Conservation (phyloP, 2,888 invertebrate genomes). For the Pterostichus madidus region DNA sequence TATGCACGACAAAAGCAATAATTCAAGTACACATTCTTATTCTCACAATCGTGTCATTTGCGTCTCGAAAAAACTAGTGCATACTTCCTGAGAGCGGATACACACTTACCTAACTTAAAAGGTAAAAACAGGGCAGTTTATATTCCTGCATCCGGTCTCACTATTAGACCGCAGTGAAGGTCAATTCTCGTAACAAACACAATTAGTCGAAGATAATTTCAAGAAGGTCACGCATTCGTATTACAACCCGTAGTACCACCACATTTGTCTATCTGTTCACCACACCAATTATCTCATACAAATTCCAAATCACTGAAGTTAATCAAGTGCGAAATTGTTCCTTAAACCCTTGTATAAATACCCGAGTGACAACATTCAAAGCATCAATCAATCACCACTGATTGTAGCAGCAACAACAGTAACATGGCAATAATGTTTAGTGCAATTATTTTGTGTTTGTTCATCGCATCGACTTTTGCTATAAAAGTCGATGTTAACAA, state of each 20-base stretch:
- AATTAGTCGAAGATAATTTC: constrained; percentile 46
- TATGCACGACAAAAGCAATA: constrained; percentile 41
- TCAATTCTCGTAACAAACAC: constrained; percentile 52
- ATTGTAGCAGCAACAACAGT: constrained; percentile 34
- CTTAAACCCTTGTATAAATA: constrained; percentile 61
- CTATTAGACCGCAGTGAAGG: constrained; percentile 61
- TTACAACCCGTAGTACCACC: constrained; percentile 32
- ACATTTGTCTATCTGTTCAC: neutral
- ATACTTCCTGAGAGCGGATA: constrained; percentile 59
- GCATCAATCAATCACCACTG: constrained; percentile 53
- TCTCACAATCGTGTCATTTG: constrained; percentile 28
- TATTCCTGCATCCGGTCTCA: constrained; percentile 53
- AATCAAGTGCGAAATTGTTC: constrained; percentile 60
- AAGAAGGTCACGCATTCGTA: constrained; percentile 46
- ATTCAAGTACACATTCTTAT: constrained; percentile 44
- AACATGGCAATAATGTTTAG: constrained; percentile 25
- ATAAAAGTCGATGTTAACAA: constrained; percentile 11
- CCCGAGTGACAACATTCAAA: constrained; percentile 4
- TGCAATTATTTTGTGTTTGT: constrained; percentile 34
- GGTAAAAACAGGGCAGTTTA: constrained; percentile 39
- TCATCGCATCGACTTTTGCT: constrained; percentile 24
- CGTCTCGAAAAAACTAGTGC: constrained; percentile 55
- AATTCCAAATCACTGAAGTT: constrained; percentile 49
- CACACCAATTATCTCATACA: constrained; percentile 52
- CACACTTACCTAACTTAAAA: constrained; percentile 53